These are phyloP conservation scores for Atta colombica DNA, from an alignment of 1,140 invertebrate species.

Conservation along the genomic window DNA sequence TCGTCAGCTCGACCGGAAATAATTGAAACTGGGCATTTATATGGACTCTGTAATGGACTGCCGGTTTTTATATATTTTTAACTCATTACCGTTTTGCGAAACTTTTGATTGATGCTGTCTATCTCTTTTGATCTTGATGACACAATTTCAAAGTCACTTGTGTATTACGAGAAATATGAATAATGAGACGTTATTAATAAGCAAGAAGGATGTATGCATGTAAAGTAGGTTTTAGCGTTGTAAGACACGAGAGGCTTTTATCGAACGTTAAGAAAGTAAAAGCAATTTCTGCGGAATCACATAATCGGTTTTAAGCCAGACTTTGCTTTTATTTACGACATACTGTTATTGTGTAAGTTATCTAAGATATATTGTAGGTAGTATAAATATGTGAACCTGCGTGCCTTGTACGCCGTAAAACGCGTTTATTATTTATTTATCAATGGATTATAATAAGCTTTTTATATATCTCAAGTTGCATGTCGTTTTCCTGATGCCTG, in stretches of 20 bases:
- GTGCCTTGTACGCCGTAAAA: slow-evolving; percentile 78
- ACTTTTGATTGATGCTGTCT: slow-evolving; percentile 12
- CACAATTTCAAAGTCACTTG: background rate
- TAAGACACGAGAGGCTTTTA: slow-evolving; percentile 46
- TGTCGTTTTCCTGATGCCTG: slow-evolving; percentile 60
- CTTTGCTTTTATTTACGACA: slow-evolving; percentile 42
- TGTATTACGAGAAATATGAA: slow-evolving; percentile 2
- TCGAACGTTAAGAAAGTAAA: slow-evolving; percentile 31
- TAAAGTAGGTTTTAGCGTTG: slow-evolving; percentile 38
- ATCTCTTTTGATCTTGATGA: slow-evolving; percentile 29
- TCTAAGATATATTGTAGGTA: slow-evolving; percentile 40
- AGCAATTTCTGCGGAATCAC: slow-evolving; percentile 37
- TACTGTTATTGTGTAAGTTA: slow-evolving; percentile 10
- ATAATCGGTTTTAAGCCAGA: slow-evolving; percentile 9
- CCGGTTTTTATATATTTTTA: slow-evolving; percentile 40
- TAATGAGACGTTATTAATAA: slow-evolving; percentile 35
- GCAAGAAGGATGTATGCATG: slow-evolving; percentile 15
- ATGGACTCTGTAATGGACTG: slow-evolving; percentile 44
- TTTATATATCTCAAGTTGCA: slow-evolving; percentile 78
- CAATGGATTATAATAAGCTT: slow-evolving; percentile 70
- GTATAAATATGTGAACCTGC: slow-evolving; percentile 63
- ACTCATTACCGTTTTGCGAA: slow-evolving; percentile 18
- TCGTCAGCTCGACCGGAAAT: slow-evolving; percentile 61
- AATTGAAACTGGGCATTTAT: slow-evolving; percentile 73
- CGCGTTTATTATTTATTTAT: slow-evolving; percentile 78